Percentiles rank a stretch among this genome's conserved stretches.
These are phyloP conservation scores for Marronus borbonicus DNA, from an alignment of 2,888 invertebrate species.

Conservation along the genomic window DNA sequence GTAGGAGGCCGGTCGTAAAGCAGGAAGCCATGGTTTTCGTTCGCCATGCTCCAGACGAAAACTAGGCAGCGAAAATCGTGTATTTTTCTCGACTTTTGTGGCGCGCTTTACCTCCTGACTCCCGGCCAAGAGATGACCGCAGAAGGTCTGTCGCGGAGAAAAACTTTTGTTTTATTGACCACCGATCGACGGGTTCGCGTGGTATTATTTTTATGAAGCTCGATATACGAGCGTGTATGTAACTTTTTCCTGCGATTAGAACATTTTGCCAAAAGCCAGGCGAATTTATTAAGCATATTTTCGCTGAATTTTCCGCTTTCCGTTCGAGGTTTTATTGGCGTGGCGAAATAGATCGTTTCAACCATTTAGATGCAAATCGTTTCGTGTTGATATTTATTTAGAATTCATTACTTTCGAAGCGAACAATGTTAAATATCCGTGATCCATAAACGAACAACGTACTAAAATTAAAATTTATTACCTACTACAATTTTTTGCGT, in stretches of 20 bases:
- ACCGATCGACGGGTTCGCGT: slow-evolving; percentile 33
- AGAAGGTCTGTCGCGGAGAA: slow-evolving; percentile 24
- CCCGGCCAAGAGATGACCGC: slow-evolving; percentile 28
- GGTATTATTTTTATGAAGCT: slow-evolving; percentile 45
- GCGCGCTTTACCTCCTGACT: slow-evolving; percentile 8
- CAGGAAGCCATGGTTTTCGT: background rate
- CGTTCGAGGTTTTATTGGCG: slow-evolving; percentile 10
- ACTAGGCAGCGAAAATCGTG: slow-evolving; percentile 37
- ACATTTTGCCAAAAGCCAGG: slow-evolving; percentile 31
- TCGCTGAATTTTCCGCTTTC: slow-evolving; percentile 20
- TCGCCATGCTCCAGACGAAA: slow-evolving; percentile 13
- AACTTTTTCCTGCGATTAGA: slow-evolving; percentile 1
- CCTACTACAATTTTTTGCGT: too few species aligned
- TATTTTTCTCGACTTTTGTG: slow-evolving; percentile 27
- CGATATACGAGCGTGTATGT: slow-evolving; percentile 28
- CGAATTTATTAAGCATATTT: slow-evolving; percentile 46
- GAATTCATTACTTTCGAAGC: background rate
- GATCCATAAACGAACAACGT: too few species aligned
- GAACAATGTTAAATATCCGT: too few species aligned
- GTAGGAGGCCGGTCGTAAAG: slow-evolving; percentile 34
- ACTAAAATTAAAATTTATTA: too few species aligned
- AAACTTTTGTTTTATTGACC: slow-evolving; percentile 48
- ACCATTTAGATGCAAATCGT: background rate
- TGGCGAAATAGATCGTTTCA: slow-evolving; percentile 15
- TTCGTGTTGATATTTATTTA: background rate